Evolutionary conservation across 2,888 invertebrate genomes (phyloP).

Genomic region (Caenorhabditis virilis): DNA sequence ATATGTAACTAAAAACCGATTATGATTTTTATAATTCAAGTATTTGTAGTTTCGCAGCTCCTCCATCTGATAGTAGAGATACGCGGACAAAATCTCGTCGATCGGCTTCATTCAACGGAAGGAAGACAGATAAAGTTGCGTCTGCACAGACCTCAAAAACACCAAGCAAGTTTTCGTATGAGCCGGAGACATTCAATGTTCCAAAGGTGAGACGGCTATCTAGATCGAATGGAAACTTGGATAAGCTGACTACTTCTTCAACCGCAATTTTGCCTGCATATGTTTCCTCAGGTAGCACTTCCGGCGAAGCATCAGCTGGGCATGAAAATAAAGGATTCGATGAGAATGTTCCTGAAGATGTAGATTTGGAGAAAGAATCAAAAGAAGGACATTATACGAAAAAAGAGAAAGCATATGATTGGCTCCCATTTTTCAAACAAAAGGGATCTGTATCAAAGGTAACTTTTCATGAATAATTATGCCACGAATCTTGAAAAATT

Average conservation of each 20-base stretch:
- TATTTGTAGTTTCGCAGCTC: constrained; percentile 8
- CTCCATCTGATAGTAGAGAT: constrained; percentile 14
- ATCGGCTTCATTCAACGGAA: constrained; percentile 32
- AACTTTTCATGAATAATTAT: too few species aligned
- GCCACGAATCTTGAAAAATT: too few species aligned
- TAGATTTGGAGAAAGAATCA: constrained; percentile 17
- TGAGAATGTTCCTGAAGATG: constrained; percentile 5
- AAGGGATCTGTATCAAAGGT: constrained; percentile 13
- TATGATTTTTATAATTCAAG: background rate
- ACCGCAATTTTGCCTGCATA: background rate
- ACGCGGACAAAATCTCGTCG: constrained; percentile 21
- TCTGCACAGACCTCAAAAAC: constrained; percentile 1
- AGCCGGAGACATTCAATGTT: background rate
- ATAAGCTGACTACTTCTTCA: constrained; percentile 2
- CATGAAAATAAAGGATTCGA: constrained; percentile 29
- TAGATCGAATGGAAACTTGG: constrained; percentile 27
- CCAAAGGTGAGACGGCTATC: too few species aligned
- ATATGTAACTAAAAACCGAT: constrained; percentile 1
- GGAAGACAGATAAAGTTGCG: constrained; percentile 12
- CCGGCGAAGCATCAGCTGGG: constrained; percentile 4
- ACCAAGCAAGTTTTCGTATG: background rate
- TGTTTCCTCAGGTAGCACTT: background rate
- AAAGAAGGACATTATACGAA: constrained; percentile 15
- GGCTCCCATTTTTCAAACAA: constrained; percentile 35
- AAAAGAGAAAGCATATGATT: constrained; percentile 29